These are phyloP conservation scores for Camelus bactrianus DNA, from an alignment of 2,113 vertebrate species.

Conservation along the genomic window DNA sequence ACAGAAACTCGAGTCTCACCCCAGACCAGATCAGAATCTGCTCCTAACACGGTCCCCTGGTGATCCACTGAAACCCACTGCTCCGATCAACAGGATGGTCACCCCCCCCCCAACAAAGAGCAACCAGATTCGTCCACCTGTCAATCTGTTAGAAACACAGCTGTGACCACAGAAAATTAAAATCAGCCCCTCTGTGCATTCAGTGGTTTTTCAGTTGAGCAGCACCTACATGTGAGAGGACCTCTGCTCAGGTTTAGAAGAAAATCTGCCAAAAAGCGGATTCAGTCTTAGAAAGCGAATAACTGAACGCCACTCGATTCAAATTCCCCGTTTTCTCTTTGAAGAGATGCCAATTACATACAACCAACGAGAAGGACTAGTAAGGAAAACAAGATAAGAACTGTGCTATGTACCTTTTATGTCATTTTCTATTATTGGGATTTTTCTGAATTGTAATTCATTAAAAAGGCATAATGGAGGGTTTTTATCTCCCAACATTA, in stretches of 20 bases:
- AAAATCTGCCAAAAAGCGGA: not conserved
- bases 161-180: not conserved
- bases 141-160: fast-evolving
- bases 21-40: not conserved
- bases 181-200: too few species aligned
- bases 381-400: conserved; percentile 57
- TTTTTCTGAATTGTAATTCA: conserved; percentile 70
- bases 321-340: not conserved
- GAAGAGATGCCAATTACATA: not conserved
- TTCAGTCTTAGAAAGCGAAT: not conserved
- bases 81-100: not conserved
- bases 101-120: too few species aligned
- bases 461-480: conserved; percentile 63
- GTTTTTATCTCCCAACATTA: conserved; percentile 72
- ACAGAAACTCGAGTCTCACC: not conserved
- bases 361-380: not conserved
- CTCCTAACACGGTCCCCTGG: not conserved
- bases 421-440: conserved; percentile 66
- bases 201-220: not conserved
- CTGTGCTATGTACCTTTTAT: conserved; percentile 31
- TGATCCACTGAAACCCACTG: fast-evolving
- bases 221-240: not conserved
- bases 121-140: fast-evolving
- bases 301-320: not conserved
- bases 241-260: not conserved